Evolutionary conservation across 1,140 invertebrate species (phyloP).

Genomic region (Hypsibius dujardini): DNA sequence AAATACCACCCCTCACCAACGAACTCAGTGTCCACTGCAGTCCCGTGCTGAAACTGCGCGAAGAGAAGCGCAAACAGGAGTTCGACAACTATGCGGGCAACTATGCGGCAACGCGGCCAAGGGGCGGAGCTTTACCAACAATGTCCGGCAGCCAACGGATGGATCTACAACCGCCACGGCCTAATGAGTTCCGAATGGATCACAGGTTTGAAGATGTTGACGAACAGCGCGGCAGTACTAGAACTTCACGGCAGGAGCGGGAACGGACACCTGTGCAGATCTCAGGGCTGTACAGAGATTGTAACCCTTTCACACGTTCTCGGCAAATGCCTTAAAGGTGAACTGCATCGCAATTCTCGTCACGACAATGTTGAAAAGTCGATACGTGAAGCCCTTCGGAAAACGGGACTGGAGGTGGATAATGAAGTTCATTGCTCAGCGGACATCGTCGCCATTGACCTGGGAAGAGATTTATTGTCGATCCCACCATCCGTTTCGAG

Average conservation of each 20-base stretch:
- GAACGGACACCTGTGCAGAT: neutral
- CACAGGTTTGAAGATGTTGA: neutral
- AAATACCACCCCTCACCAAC: neutral
- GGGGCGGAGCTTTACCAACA: neutral
- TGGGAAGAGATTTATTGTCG: neutral
- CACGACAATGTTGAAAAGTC: neutral
- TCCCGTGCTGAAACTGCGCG: neutral
- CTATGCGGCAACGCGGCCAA: neutral
- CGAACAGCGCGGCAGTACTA: neutral
- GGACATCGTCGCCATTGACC: slow-evolving; percentile 9
- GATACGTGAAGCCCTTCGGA: neutral
- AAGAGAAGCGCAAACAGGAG: neutral
- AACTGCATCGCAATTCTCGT: neutral
- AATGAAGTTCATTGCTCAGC: neutral
- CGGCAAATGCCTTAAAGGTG: neutral
- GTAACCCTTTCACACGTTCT: neutral
- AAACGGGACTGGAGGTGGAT: neutral
- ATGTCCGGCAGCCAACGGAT: neutral
- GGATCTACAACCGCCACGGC: neutral
- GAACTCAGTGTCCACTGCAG: neutral
- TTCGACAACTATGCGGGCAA: neutral
- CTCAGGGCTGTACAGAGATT: neutral
- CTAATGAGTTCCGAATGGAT: neutral
- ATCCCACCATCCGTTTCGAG: neutral
- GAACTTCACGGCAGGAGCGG: neutral